phyloP scores from a whole-genome alignment of 1,140 invertebrate species.

The Varroa destructor region DNA sequence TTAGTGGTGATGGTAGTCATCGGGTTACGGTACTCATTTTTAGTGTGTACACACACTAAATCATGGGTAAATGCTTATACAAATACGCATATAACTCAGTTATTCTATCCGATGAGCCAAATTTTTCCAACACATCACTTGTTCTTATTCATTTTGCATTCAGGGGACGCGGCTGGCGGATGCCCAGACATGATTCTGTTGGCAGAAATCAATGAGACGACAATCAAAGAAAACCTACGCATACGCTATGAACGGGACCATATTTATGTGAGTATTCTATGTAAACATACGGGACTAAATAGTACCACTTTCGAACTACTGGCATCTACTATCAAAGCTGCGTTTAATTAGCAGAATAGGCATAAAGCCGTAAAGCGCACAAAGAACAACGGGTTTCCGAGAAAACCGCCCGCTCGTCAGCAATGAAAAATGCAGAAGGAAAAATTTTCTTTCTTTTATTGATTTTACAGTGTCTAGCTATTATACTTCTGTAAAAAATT shows the following conservation, averaged over 20 bases:
- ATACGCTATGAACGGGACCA: slow-evolving; percentile 66
- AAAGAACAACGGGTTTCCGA: not conserved
- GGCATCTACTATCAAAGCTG: slow-evolving; percentile 29
- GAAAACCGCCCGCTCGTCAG: slow-evolving; percentile 25
- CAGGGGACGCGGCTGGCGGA: slow-evolving; percentile 41
- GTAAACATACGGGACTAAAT: not conserved
- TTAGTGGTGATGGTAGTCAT: no score
- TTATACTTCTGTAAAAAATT: no score
- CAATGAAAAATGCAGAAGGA: no score
- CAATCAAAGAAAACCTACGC: slow-evolving; percentile 77
- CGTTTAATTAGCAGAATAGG: not conserved
- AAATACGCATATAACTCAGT: no score
- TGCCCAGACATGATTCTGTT: slow-evolving; percentile 77
- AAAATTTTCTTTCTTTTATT: no score
- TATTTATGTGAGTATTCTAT: slow-evolving; percentile 63
- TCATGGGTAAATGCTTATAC: no score
- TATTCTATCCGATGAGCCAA: no score
- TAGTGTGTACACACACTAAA: no score
- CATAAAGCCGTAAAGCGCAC: not conserved
- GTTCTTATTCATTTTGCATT: not conserved
- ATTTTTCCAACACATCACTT: no score
- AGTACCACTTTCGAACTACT: slow-evolving; percentile 48
- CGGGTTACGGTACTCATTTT: no score
- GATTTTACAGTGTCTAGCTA: no score
- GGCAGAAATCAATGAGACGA: slow-evolving; percentile 74